These are phyloP conservation scores for Antigone vipio DNA, from an alignment of 2,113 vertebrate species.

Conservation along the genomic window DNA sequence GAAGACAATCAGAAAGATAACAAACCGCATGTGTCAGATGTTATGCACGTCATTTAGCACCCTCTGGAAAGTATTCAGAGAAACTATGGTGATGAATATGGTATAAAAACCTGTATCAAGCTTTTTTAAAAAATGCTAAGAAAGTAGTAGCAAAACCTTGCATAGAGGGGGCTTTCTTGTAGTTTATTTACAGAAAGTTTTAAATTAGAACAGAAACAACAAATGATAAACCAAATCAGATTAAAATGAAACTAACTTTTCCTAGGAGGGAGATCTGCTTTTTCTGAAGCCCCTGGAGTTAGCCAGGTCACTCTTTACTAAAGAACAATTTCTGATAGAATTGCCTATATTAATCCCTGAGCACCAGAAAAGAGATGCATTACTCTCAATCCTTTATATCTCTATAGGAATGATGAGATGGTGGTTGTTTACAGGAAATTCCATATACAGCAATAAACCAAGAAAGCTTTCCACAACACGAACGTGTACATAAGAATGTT, in stretches of 20 bases:
- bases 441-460: neutral
- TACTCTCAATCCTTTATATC: neutral
- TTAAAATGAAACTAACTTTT: neutral
- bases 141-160: neutral
- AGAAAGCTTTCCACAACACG: neutral
- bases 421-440: neutral
- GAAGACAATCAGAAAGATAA: neutral
- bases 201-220: neutral
- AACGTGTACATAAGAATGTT: neutral
- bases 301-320: neutral
- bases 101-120: neutral
- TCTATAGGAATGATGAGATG: neutral
- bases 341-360: neutral
- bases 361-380: neutral
- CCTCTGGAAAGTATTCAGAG: conserved; percentile 1
- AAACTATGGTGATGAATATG: neutral
- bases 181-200: neutral
- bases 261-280: neutral
- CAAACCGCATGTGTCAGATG: neutral
- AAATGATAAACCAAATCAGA: neutral
- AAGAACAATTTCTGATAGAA: neutral
- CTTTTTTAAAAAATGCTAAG: neutral
- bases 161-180: neutral
- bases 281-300: neutral
- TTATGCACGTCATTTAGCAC: neutral